A percentile compares a stretch with the other conserved stretches of the same genome.
phyloP scores from a whole-genome alignment of 2,113 vertebrate genomes.

The Psephotus haematonotus region DNA sequence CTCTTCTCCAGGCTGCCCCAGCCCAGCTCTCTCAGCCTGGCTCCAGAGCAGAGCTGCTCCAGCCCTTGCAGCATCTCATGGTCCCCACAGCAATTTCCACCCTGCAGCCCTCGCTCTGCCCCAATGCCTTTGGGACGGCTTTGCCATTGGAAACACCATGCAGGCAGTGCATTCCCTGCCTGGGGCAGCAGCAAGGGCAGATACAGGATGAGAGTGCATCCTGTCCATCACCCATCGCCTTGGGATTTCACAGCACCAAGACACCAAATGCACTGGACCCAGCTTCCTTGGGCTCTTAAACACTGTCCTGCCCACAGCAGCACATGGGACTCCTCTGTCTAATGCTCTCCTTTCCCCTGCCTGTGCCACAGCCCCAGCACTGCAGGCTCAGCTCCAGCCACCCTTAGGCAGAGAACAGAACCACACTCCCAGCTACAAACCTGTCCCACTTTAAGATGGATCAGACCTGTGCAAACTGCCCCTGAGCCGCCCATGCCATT shows the following conservation, averaged over 20 bases:
- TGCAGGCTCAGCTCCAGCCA: rapidly evolving
- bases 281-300: neutral
- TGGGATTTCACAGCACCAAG: neutral
- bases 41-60: neutral
- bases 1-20: neutral
- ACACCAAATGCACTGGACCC: rapidly evolving
- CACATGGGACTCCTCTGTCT: rapidly evolving
- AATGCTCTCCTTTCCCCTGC: neutral
- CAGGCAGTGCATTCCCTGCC: neutral
- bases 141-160: rapidly evolving
- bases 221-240: rapidly evolving
- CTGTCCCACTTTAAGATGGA: rapidly evolving
- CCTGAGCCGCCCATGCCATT: neutral
- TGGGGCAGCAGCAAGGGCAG: rapidly evolving
- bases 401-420: rapidly evolving
- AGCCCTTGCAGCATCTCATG: neutral
- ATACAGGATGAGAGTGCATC: neutral
- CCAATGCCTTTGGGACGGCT: rapidly evolving
- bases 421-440: rapidly evolving
- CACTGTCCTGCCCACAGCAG: neutral
- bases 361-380: rapidly evolving
- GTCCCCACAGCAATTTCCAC: rapidly evolving
- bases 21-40: neutral
- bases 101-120: rapidly evolving
- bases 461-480: neutral